phyloP scores from a whole-genome alignment of 2,888 invertebrate species.

The Agrilus biguttatus region DNA sequence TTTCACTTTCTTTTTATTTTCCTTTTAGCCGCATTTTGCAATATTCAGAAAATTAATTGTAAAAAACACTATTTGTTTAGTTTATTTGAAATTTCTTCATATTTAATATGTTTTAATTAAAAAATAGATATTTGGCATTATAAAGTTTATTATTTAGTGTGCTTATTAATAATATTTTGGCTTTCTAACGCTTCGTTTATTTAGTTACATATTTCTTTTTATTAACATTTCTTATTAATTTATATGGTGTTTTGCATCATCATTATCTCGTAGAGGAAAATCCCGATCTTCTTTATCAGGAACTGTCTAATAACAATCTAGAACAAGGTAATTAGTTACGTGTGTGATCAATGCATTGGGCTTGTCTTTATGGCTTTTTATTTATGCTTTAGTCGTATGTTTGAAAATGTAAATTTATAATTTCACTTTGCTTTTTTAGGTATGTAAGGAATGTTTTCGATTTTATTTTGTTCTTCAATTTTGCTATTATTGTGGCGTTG shows the following conservation, averaged over 20 bases:
- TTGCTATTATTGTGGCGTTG: too few species aligned
- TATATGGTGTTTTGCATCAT: constrained; percentile 15
- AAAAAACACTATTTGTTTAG: too few species aligned
- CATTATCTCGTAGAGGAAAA: constrained; percentile 34
- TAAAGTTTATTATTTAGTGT: not conserved
- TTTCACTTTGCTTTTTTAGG: too few species aligned
- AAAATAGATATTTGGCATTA: constrained; percentile 3
- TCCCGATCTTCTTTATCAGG: constrained; percentile 41
- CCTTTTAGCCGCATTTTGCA: too few species aligned
- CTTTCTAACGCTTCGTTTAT: not conserved
- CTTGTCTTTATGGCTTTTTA: not conserved
- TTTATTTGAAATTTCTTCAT: too few species aligned
- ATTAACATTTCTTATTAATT: constrained; percentile 11
- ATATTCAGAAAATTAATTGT: too few species aligned
- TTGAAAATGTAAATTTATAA: not conserved
- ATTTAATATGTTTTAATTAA: too few species aligned
- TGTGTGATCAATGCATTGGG: constrained; percentile 1
- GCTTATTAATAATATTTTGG: not conserved
- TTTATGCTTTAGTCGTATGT: not conserved
- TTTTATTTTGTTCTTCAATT: too few species aligned
- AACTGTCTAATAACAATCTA: constrained; percentile 30
- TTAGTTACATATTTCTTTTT: constrained; percentile 3
- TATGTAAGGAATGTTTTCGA: too few species aligned
- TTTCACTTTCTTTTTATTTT: too few species aligned
- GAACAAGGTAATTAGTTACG: constrained; percentile 19